Percentiles rank a stretch among this genome's conserved stretches.
These are phyloP conservation scores for Dendrolimus pini DNA, from an alignment of 2,888 invertebrate genomes.

Conservation along the genomic window DNA sequence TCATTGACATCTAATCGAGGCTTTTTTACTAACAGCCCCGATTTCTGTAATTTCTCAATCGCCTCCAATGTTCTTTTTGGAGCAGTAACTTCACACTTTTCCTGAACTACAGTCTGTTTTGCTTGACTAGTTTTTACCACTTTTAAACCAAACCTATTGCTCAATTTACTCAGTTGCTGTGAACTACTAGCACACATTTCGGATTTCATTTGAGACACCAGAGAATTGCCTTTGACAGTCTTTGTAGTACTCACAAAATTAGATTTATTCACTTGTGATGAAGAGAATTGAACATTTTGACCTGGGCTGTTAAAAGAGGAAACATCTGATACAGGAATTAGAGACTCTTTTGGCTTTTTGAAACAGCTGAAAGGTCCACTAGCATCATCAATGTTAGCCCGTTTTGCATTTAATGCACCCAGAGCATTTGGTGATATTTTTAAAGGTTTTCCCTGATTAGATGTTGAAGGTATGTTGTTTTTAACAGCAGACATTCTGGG, in stretches of 20 bases:
- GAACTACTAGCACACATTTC: slow-evolving; percentile 44
- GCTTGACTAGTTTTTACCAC: slow-evolving; percentile 47
- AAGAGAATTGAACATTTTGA: slow-evolving; percentile 31
- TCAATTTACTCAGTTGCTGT: slow-evolving; percentile 48
- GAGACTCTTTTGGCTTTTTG: slow-evolving; percentile 59
- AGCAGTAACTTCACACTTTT: slow-evolving; percentile 40
- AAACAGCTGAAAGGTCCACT: slow-evolving; percentile 55
- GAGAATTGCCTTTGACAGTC: slow-evolving; percentile 42
- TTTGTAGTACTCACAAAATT: slow-evolving; percentile 47
- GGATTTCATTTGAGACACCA: slow-evolving; percentile 48
- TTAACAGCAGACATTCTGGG: slow-evolving; percentile 33
- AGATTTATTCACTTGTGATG: slow-evolving; percentile 40
- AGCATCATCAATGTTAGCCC: slow-evolving; percentile 31
- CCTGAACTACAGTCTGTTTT: slow-evolving; percentile 48
- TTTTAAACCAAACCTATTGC: slow-evolving; percentile 48
- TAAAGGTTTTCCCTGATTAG: slow-evolving; percentile 32
- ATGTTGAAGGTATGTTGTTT: slow-evolving; percentile 25
- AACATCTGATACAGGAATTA: slow-evolving; percentile 40
- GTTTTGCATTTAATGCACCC: slow-evolving; percentile 28
- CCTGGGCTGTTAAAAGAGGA: slow-evolving; percentile 26
- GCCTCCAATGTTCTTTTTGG: slow-evolving; percentile 52
- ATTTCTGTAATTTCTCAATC: slow-evolving; percentile 61
- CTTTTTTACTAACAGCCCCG: slow-evolving; percentile 62
- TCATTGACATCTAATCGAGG: slow-evolving; percentile 48
- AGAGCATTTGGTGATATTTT: slow-evolving; percentile 48